These are phyloP conservation scores for Carapus acus DNA, from an alignment of 2,797 vertebrate species.

Conservation along the genomic window DNA sequence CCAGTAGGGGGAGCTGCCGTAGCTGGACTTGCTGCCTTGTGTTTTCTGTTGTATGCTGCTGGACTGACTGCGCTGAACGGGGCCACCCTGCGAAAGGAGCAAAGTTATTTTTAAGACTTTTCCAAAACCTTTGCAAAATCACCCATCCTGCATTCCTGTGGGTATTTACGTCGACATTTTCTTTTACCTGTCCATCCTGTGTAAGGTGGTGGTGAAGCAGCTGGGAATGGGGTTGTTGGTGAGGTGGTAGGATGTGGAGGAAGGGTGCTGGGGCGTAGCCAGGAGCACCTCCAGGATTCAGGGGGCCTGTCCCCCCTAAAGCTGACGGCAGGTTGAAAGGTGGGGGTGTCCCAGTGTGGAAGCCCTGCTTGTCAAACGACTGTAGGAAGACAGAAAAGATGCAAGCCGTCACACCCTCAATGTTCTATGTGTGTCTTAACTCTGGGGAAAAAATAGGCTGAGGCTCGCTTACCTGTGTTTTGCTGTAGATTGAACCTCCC, in stretches of 20 bases:
- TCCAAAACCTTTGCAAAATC: no score
- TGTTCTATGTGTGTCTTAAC: no score
- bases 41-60: constrained; percentile 92
- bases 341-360: constrained; percentile 89
- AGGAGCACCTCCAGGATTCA: constrained; percentile 84
- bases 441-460: neutral
- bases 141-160: no score
- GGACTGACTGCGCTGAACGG: constrained; percentile 87
- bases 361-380: constrained; percentile 97
- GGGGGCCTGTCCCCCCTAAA: constrained; percentile 82
- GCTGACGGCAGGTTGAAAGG: constrained; percentile 94
- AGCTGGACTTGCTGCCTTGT: constrained; percentile 91
- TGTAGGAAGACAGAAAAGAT: constrained; percentile 41
- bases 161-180: no score
- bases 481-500: constrained; percentile 89
- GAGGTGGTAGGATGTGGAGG: constrained; percentile 88
- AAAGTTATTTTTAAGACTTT: no score
- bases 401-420: no score
- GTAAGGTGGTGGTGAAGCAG: constrained; percentile 92
- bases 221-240: constrained; percentile 97
- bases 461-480: constrained; percentile 80
- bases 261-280: constrained; percentile 89
- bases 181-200: constrained; percentile 86
- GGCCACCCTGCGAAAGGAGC: constrained; percentile 74
- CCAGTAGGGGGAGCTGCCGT: constrained; percentile 93